Evolutionary conservation across 37 sponge, comb jelly and placozoan genomes (phyloP).

Genomic region (Ianthella basta): DNA sequence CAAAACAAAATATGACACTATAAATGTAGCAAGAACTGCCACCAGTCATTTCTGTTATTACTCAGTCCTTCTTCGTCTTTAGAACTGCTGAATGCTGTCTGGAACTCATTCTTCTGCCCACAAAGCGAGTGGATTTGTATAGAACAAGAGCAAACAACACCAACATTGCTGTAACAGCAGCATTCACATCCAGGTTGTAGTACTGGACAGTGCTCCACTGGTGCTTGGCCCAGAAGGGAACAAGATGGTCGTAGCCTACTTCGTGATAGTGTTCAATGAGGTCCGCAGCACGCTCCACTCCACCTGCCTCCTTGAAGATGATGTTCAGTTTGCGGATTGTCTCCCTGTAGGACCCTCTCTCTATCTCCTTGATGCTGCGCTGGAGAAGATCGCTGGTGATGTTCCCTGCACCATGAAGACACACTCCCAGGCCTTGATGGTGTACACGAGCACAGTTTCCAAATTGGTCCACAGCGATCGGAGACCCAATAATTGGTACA

Average conservation of each 20-base stretch:
- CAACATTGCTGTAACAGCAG: background rate
- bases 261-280: constrained; percentile 64
- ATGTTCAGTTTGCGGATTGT: constrained; percentile 11
- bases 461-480: constrained; percentile 39
- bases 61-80: background rate
- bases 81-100: too few relatives aligned
- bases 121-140: too few relatives aligned
- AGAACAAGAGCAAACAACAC: background rate
- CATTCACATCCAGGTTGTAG: constrained; percentile 75
- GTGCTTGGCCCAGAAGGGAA: constrained; percentile 64
- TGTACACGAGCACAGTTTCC: constrained; percentile 32
- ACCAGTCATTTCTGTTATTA: too few relatives aligned
- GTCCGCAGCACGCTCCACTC: constrained; percentile 56
- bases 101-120: too few relatives aligned
- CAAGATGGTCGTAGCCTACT: constrained; percentile 62
- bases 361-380: constrained; percentile 4
- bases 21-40: too few relatives aligned
- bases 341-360: constrained; percentile 15
- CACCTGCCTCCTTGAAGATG: constrained; percentile 51
- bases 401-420: background rate
- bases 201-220: constrained; percentile 70
- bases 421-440: constrained; percentile 19
- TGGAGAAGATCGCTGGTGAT: constrained; percentile 1
- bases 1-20: too few relatives aligned
- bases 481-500: constrained; percentile 56